Base-by-base conservation (phyloP, 2,113 vertebrate genomes). In the Pelmatolapia mariae region DNA sequence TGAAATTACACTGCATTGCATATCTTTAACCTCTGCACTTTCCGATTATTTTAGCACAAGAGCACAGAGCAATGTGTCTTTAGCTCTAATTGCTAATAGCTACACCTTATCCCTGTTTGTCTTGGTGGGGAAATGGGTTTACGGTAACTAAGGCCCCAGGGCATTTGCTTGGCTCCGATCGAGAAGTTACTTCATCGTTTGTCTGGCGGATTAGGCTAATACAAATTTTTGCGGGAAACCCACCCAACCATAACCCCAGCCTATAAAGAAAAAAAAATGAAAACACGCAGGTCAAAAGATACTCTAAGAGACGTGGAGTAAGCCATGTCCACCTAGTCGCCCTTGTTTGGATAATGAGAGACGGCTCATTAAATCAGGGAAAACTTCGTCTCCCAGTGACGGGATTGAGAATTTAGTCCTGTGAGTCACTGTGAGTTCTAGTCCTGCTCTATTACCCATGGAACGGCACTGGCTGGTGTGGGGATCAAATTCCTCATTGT, bases 401-500 rank as follows among this genome's bases (percentile, higher is more conserved):
- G 87, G 89, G 89, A 89, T 66, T 89, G 87, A 91, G 89, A 90
- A 90, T 92, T 92, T 93, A 91, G 89, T 93, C 93, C 91, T 81
- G 81, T 86, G 89, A 90, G 91, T 92, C 87, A 90, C 78, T 90
- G 82, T 87, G 90, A 94, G 90, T 53, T 89, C 90, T 86, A 53
- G 92, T 71, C 66, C 80, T 90, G 89, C 91, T 94, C 88, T 90
- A 85, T 94, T 96, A 97, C 96, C 96, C 91, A 92, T 86, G 66
- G 95, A 87, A 88, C 88, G 95, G 76, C 97, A 97, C 88, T 94
- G 96, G 92, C 86, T 96, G 91, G 94, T 96, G 90, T 78, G 52
- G 87, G 97, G 96, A 95, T 97, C 96, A 93, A 97, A 97, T 93
- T 97, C 96, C 95, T 97, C 94, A 93, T 96, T 95, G 93, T 97